phyloP scores from a whole-genome alignment of 2,888 invertebrate species.

The Lasioglossum villosulum region DNA sequence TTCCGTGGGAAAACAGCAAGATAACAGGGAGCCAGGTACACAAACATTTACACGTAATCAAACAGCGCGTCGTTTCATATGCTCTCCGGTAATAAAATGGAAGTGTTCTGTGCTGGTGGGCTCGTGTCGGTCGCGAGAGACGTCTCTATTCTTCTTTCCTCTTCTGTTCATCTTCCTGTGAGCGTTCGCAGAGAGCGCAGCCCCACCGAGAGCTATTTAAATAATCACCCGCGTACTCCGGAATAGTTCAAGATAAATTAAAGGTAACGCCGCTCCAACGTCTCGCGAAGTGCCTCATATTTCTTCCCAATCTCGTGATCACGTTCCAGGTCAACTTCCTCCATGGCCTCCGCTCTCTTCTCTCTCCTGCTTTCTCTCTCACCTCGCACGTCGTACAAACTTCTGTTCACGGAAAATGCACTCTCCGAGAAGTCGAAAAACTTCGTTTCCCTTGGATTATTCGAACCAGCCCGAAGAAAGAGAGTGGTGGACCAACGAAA shows the following conservation, averaged over 20 bases:
- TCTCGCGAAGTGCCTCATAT: constrained; percentile 9
- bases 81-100: neutral
- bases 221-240: neutral
- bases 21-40: neutral
- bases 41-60: constrained; percentile 12
- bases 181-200: neutral
- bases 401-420: neutral
- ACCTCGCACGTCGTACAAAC: neutral
- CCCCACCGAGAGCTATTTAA: constrained; percentile 3
- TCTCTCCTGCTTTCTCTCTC: neutral
- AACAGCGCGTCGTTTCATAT: neutral
- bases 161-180: neutral
- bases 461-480: neutral
- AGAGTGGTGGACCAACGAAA: neutral
- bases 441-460: neutral
- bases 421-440: neutral
- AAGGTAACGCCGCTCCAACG: neutral
- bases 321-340: constrained; percentile 15
- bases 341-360: neutral
- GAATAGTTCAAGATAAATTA: constrained; percentile 10
- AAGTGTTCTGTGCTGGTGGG: neutral
- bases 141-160: constrained; percentile 5
- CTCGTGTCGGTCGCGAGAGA: neutral
- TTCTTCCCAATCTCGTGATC: constrained; percentile 22
- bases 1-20: neutral